Evolutionary conservation across 23 tunicate species (phyloP), one percentile per base, ranked within the genome.

Genomic region (Clavelina lepadiformis): DNA sequence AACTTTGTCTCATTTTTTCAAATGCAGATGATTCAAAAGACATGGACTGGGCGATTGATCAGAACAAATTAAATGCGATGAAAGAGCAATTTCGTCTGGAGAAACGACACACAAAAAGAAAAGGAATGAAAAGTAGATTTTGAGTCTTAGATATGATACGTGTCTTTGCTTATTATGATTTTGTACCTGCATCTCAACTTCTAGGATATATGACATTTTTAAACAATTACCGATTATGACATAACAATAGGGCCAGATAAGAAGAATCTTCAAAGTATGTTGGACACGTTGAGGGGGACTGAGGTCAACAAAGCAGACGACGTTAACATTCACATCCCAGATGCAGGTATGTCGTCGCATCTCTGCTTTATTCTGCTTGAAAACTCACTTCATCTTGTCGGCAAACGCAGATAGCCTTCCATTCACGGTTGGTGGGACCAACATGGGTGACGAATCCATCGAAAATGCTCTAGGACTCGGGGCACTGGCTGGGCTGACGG

Each of bases 401-500:
- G 7, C 35, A 0, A 31, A 50, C 66, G 1, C 69, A 82, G 89
- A 82, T 11, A 56, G 23, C 52, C 89, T 82, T n/a, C 81, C 89
- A 34, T 82, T 64, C 54, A 61, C 81, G 0, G 87, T 80, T 5
- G 87, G 87, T 6, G 89, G 89, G 41, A 35, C 72, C 0, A 78
- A 33, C 20, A 2, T 72, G 0, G 78, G 82, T 2, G 82, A 88
- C 27, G 98, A 85, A 35, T 54, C 87, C 3, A 82, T 80, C 22
- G 85, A 77, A 32, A 74, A 75, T 35, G 79, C 93, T 3, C 74
- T 85, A 23, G 85, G 93, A 44, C 76, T 93, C 58, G 98, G 98
- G 22, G 94, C 65, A 11, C 67, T 93, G 11, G 98, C 98, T 23
- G 98, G 94, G 19, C 79, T 93, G 2, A 93, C 94, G 35, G 94